These are phyloP conservation scores for Cydia strobilella DNA, from an alignment of 1,140 invertebrate genomes.

Conservation along the genomic window DNA sequence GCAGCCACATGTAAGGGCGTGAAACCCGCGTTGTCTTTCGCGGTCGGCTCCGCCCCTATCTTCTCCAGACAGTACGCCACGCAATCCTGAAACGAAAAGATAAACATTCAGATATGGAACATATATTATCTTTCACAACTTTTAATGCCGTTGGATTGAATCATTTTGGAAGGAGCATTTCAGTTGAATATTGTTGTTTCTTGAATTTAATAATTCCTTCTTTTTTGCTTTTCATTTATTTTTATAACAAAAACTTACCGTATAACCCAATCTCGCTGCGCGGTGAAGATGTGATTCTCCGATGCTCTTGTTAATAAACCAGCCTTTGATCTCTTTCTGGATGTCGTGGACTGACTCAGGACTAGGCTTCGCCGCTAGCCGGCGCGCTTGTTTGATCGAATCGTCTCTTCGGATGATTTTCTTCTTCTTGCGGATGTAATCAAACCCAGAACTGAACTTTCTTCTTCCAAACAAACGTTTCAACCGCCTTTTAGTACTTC, in stretches of 20 bases:
- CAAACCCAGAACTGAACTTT: slow-evolving; percentile 85
- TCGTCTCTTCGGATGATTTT: slow-evolving; percentile 77
- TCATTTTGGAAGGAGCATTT: not conserved
- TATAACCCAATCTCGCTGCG: slow-evolving; percentile 92
- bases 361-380: slow-evolving; percentile 79
- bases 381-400: slow-evolving; percentile 56
- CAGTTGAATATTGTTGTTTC: not conserved
- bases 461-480: slow-evolving; percentile 76
- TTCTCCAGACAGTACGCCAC: slow-evolving; percentile 94
- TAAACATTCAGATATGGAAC: not conserved
- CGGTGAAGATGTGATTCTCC: slow-evolving; percentile 95
- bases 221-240: not conserved
- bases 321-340: slow-evolving; percentile 91
- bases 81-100: slow-evolving; percentile 85
- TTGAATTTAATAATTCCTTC: not conserved
- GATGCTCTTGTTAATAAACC: slow-evolving; percentile 96
- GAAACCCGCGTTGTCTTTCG: slow-evolving; percentile 96
- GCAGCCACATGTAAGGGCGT: slow-evolving; percentile 96
- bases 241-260: slow-evolving; percentile 81
- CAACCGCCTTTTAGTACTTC: slow-evolving; percentile 63
- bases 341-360: slow-evolving; percentile 88
- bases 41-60: slow-evolving; percentile 89
- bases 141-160: not conserved
- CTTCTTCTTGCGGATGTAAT: slow-evolving; percentile 94
- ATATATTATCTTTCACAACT: not conserved